Evolutionary conservation across 2,113 vertebrate genomes (phyloP), one percentile per base, ranked within the genome.

Genomic region (Geococcyx californianus): DNA sequence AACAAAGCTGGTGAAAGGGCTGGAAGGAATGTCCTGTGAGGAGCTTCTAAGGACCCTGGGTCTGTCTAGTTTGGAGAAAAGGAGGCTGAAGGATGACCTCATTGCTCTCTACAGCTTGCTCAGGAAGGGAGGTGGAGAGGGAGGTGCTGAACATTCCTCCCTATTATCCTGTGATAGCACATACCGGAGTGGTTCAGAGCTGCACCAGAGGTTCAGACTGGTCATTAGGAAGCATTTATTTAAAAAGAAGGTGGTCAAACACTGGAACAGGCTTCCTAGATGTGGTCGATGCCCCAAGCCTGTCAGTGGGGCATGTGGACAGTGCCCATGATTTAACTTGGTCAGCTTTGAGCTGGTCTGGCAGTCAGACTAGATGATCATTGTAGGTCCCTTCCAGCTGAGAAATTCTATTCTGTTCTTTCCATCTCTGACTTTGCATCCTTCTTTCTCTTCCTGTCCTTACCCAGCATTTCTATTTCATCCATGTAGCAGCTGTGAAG

Each of bases 121-220:
- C 47, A 34, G 51, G 24, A 66, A 2, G 36, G 14, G 9, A 45
- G 6, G 25, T 13, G 18, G 49, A 5, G 24, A 54, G 17, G 36
- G 60, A 64, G 24, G 4, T 23, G 18, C 60, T 79, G 60, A 79
- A 3, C 38, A 29, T 60, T 66, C n/a, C 19, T 34, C 13, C 7
- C 11, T 79, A 19, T 38, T 1, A 9, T 34, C 31, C 49, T 34
- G 49, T 18, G 58, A 62, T 3, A 49, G 74, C 45, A 24, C 1
- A 0, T 1, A 0, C 47, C 47, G 45, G 8, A 63, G 21, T 20
- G 6, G 17, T 23, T 83, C 38, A 47, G 26, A 77, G 36, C 20
- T 3, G 1, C 3, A 0, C 16, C 16, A 19, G 5, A 8, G 18
- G 3, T 9, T 68, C 10, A 56, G 62, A 9, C 49, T 56, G 11